phyloP scores from a whole-genome alignment of 2,113 vertebrate genomes.

The Platysteira castanea region DNA sequence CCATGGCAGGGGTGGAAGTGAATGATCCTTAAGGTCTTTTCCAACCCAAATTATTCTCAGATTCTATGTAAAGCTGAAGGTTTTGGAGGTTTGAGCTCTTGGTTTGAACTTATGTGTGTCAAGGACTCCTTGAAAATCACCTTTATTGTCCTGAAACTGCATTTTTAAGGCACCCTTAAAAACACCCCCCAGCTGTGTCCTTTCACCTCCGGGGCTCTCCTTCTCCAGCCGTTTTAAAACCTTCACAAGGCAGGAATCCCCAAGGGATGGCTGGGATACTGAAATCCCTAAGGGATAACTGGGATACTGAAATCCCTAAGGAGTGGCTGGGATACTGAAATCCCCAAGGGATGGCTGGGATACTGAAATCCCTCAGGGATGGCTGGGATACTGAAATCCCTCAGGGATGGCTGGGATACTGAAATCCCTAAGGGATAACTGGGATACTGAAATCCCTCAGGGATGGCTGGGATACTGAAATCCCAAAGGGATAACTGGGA shows the following conservation, averaged over 20 bases:
- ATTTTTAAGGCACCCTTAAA: not conserved
- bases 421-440: not conserved
- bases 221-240: not conserved
- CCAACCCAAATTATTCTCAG: not conserved
- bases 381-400: not conserved
- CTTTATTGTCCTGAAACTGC: not conserved
- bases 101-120: fast-evolving
- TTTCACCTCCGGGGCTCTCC: not conserved
- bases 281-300: not conserved
- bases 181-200: fast-evolving
- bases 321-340: too few relatives aligned
- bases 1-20: fast-evolving
- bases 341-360: not conserved
- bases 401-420: not conserved
- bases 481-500: not conserved
- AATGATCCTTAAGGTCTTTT: too few relatives aligned
- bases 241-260: not conserved
- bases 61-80: not conserved
- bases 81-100: not conserved
- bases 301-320: too few relatives aligned
- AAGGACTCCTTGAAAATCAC: fast-evolving
- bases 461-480: not conserved
- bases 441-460: not conserved
- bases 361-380: not conserved
- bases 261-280: not conserved